Evolutionary conservation across 2,113 vertebrate genomes (phyloP).

Genomic region (Mesitornis unicolor): DNA sequence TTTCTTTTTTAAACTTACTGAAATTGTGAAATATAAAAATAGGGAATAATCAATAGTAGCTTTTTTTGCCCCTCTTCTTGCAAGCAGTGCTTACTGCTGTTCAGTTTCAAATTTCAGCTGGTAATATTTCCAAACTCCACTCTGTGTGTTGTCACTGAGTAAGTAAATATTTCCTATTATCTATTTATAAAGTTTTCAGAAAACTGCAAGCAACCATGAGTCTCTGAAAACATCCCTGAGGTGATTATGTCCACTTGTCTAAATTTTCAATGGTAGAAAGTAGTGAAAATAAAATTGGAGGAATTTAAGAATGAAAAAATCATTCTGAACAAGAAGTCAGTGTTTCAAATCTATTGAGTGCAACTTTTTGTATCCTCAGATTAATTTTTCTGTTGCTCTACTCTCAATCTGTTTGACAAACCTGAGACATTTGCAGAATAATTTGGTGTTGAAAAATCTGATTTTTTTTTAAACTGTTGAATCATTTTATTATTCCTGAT

Average conservation of each 20-base stretch:
- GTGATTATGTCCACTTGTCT: background rate
- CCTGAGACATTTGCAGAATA: background rate
- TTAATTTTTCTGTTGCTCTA: background rate
- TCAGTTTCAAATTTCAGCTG: background rate
- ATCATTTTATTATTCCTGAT: background rate
- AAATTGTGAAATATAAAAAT: background rate
- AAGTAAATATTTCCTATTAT: background rate
- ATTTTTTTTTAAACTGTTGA: background rate
- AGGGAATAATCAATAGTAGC: background rate
- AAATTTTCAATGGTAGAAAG: background rate
- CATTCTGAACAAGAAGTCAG: background rate
- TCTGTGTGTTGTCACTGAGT: background rate
- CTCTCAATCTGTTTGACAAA: background rate
- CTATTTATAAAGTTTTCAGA: background rate
- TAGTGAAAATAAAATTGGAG: background rate
- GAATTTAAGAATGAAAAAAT: background rate
- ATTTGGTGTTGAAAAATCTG: background rate
- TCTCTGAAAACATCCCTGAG: background rate
- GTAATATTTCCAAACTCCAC: background rate
- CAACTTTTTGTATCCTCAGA: background rate
- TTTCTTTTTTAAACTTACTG: background rate
- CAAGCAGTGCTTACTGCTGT: background rate
- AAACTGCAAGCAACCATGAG: background rate
- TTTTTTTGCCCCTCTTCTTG: background rate
- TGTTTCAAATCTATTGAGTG: background rate